Conservation (phyloP, 2,113 vertebrate genomes). For the Burhinus bistriatus region DNA sequence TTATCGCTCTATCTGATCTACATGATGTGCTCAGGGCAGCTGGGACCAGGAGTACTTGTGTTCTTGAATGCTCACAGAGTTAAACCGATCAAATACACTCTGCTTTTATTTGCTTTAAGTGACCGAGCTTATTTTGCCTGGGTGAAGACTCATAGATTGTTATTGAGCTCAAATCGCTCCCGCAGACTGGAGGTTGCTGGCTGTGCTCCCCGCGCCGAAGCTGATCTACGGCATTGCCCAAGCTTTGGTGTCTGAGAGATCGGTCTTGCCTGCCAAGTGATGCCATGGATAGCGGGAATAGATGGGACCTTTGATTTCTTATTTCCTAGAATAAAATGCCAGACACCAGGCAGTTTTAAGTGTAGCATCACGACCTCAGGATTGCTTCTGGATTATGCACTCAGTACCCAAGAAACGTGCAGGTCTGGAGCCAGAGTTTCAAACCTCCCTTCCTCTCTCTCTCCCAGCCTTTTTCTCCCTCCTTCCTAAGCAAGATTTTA, state of each 20-base stretch:
- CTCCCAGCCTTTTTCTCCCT: fast-evolving
- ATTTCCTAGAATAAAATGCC: not conserved
- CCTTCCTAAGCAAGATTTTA: not conserved
- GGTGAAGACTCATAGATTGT: not conserved
- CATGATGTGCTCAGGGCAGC: fast-evolving
- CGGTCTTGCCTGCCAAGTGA: not conserved
- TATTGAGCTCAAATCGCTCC: not conserved
- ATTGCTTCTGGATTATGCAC: not conserved
- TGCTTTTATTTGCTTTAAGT: not conserved
- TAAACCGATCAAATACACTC: not conserved
- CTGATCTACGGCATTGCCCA: fast-evolving
- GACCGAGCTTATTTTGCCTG: not conserved
- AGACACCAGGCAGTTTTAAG: not conserved
- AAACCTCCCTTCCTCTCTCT: not conserved
- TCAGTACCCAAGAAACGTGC: fast-evolving
- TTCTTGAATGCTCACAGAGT: not conserved
- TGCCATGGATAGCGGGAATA: not conserved
- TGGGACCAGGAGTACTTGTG: not conserved
- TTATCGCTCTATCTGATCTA: not conserved
- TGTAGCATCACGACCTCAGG: not conserved
- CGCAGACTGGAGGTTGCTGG: not conserved
- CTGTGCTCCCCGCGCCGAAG: not conserved
- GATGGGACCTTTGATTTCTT: not conserved
- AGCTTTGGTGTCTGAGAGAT: not conserved
- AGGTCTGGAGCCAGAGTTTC: not conserved